A percentile compares a stretch with the other conserved stretches of the same genome.
Conservation (phyloP, 2,888 invertebrate species). For the Chymomyza amoena region DNA sequence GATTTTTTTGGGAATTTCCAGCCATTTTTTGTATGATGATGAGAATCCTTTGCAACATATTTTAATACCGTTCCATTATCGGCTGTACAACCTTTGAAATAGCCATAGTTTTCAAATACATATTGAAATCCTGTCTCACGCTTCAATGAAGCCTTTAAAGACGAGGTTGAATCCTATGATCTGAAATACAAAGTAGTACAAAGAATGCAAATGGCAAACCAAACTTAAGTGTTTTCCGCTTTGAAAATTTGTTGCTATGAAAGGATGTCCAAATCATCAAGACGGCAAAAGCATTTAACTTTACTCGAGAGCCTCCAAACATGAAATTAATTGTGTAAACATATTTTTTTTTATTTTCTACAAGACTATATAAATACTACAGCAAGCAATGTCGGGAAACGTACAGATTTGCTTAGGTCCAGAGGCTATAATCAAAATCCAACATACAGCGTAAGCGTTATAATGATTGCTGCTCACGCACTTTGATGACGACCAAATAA, state of each 20-base stretch:
- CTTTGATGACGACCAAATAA: background rate
- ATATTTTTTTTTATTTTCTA: background rate
- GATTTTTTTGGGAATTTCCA: too few species aligned
- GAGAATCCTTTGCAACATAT: too few species aligned
- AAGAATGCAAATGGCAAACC: background rate
- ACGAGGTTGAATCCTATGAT: conserved; percentile 43
- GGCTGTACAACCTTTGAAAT: too few species aligned
- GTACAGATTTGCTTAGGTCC: background rate
- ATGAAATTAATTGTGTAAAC: conserved; percentile 9
- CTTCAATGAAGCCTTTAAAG: conserved; percentile 10
- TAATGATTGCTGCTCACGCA: too few species aligned
- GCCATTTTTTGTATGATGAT: too few species aligned
- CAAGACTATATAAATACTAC: background rate
- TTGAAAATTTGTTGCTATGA: conserved; percentile 48
- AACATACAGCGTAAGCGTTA: too few species aligned
- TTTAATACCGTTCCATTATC: too few species aligned
- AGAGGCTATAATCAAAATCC: too few species aligned
- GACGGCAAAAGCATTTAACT: conserved; percentile 17
- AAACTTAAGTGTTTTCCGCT: conserved; percentile 5
- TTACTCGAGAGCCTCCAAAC: too few species aligned
- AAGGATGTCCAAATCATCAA: conserved; percentile 32
- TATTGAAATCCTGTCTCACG: background rate
- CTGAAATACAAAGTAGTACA: conserved; percentile 38
- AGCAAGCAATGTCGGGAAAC: conserved; percentile 27
- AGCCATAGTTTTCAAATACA: too few species aligned